Evolutionary conservation across 53 echinoderm and acorn worm genomes (phyloP).

Genomic region (Astropecten irregularis): DNA sequence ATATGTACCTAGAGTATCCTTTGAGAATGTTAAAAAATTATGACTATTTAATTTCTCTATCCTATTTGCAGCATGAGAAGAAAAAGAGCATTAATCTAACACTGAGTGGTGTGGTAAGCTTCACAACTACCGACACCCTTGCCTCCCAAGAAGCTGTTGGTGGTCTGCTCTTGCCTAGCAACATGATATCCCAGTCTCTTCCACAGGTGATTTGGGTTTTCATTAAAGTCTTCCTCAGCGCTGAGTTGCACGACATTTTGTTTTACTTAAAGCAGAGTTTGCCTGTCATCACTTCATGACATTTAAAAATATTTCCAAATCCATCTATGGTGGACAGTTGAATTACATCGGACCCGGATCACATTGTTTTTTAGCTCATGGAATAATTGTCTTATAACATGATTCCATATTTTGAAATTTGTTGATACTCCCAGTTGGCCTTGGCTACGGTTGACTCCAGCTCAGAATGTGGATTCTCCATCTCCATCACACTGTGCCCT

Average conservation of each 20-base stretch:
- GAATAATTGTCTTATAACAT: no score
- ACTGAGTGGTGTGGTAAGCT: constrained; percentile 58
- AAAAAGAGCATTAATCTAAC: constrained; percentile 69
- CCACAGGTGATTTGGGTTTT: constrained; percentile 5
- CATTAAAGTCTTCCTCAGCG: not conserved
- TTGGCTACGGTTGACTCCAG: constrained; percentile 40
- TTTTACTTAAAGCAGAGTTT: no score
- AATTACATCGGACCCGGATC: no score
- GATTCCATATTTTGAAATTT: no score
- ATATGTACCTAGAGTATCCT: no score
- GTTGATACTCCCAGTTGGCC: constrained; percentile 1
- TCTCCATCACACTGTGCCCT: constrained; percentile 23
- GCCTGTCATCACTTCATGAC: no score
- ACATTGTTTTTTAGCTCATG: no score
- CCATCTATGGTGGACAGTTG: no score
- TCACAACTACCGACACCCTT: constrained; percentile 37
- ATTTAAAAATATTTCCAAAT: no score
- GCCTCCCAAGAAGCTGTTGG: constrained; percentile 54
- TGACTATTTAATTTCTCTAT: no score
- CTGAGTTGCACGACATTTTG: no score
- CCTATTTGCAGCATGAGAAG: constrained; percentile 49
- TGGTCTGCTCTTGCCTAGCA: constrained; percentile 21
- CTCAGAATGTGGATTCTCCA: constrained; percentile 21
- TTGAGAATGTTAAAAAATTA: no score
- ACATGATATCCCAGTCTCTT: not conserved